Base-by-base conservation (phyloP, 2,113 vertebrate genomes). In the Zosterops hypoxanthus region DNA sequence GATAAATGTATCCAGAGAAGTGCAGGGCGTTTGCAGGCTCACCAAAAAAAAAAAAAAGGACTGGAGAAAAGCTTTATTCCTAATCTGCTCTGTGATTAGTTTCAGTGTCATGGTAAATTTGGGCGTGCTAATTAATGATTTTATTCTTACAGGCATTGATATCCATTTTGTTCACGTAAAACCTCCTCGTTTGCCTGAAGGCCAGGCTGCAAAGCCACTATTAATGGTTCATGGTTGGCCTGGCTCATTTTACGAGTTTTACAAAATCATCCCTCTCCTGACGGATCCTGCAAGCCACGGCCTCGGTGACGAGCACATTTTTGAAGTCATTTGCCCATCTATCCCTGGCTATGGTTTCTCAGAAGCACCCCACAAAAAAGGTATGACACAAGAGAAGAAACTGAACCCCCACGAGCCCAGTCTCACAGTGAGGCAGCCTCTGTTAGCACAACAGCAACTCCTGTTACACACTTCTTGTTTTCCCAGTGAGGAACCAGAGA, bases 171-270 rank as follows among this genome's bases (percentile, higher is more conserved):
- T 98, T 89, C 98, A 98, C 0, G 95, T 97, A 47, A 98, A 98
- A 86, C 98, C 98, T 25, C 65, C 81, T 25, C 31, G 3, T 61
- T 76, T 95, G 72, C 96, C 97, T 3, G n/a, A 95, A 11, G 96
- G 97, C 77, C 65, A 25, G 20, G 87, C 86, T 72, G 92, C 97
- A 23, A 97, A 97, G 50, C 98, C 98, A 16, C 71, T 98, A 21
- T 34, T 98, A 49, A 98, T 98, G 98, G 96, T 98, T 29, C 98
- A 98, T 7, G 98, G 98, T 61, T 98, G 98, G 98, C 98, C 98
- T 1, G 98, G 98, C 44, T 98, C 97, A 11, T 98, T 98, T 90
- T 98, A 95, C 0, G 98, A 98, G 94, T 98, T 98, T 33, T 98
- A 98, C 93, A 98, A 98, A 76, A 98, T 98, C 21, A 98, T 98